A percentile compares a stretch with the other conserved stretches of the same genome.
Evolutionary conservation across 2,888 invertebrate genomes (phyloP).

Genomic region (Drosophila prolongata): DNA sequence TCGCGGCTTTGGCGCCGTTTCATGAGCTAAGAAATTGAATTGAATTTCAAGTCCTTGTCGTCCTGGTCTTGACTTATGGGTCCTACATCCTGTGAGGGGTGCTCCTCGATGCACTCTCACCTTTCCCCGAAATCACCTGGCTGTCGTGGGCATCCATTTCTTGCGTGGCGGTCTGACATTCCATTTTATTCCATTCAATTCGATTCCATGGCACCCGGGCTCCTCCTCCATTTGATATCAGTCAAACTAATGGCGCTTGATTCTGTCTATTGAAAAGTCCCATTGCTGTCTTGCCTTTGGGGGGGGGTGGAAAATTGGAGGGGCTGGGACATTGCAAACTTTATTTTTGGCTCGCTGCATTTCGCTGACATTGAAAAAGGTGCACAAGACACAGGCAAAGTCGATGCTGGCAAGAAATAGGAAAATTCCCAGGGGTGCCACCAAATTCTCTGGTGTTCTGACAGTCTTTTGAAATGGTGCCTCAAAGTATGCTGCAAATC

Average conservation of each 20-base stretch:
- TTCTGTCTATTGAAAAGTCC: slow-evolving; percentile 62
- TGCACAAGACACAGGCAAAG: slow-evolving; percentile 39
- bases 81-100: slow-evolving; percentile 14
- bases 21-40: slow-evolving; percentile 74
- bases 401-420: not conserved
- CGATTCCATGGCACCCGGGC: slow-evolving; percentile 24
- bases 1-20: slow-evolving; percentile 62
- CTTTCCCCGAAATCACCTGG: slow-evolving; percentile 3
- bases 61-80: slow-evolving; percentile 61
- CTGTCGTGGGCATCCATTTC: slow-evolving; percentile 39
- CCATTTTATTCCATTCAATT: slow-evolving; percentile 27
- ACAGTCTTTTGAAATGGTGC: not conserved
- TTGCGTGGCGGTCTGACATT: slow-evolving; percentile 55
- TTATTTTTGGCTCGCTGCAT: slow-evolving; percentile 41
- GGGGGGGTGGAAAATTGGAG: not conserved
- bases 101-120: not conserved
- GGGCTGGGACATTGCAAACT: slow-evolving; percentile 36
- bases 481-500: not conserved
- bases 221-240: slow-evolving; percentile 49
- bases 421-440: not conserved
- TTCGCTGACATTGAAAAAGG: slow-evolving; percentile 62
- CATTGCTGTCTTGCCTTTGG: slow-evolving; percentile 21
- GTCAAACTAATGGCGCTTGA: slow-evolving; percentile 63
- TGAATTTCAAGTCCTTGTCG: slow-evolving; percentile 55
- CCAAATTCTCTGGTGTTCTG: not conserved